These are phyloP conservation scores for Mayetiola destructor DNA, from an alignment of 2,888 invertebrate species.

Conservation along the genomic window DNA sequence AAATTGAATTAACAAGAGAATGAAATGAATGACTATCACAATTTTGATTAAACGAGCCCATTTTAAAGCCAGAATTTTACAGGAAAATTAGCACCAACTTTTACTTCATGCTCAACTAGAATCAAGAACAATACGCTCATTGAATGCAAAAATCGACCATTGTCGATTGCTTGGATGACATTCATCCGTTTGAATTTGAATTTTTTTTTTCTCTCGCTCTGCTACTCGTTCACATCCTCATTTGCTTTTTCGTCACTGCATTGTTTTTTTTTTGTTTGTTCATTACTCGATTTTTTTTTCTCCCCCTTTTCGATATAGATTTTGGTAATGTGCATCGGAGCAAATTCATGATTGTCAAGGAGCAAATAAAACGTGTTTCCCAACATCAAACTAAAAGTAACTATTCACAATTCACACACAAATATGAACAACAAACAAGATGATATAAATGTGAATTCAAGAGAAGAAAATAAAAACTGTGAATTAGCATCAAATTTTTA, in stretches of 20 bases:
- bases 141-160: slow-evolving; percentile 2
- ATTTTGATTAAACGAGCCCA: neutral
- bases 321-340: slow-evolving; percentile 7
- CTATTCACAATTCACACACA: too few species aligned
- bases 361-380: neutral
- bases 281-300: neutral
- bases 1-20: slow-evolving; percentile 1
- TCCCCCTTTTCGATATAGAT: neutral
- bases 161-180: neutral
- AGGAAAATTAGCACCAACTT: too few species aligned
- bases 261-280: neutral
- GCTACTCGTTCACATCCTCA: neutral
- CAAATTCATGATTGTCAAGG: neutral
- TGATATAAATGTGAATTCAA: too few species aligned
- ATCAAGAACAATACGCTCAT: neutral
- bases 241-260: neutral
- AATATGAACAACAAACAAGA: too few species aligned
- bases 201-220: neutral
- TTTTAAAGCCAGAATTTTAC: neutral
- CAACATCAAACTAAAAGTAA: slow-evolving; percentile 7
- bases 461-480: slow-evolving; percentile 10
- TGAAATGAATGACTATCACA: neutral
- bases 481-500: slow-evolving; percentile 10
- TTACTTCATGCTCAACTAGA: too few species aligned
- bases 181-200: neutral